phyloP scores from a whole-genome alignment of 2,797 vertebrate genomes.

The Dicrostonyx torquatus region DNA sequence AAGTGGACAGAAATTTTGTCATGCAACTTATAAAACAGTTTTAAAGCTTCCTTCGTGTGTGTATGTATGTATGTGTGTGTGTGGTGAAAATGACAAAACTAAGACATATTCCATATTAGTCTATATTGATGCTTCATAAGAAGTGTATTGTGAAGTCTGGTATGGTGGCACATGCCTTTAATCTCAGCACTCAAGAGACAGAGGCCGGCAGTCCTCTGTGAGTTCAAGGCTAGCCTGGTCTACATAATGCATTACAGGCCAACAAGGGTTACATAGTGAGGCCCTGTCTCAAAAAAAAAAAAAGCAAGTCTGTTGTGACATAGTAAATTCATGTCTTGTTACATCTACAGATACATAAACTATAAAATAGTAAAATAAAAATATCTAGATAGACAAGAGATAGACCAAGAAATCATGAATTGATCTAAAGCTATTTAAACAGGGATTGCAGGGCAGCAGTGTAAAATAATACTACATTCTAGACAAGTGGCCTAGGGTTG shows the following conservation, averaged over 20 bases:
- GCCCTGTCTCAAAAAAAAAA: not conserved
- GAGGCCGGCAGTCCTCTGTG: not conserved
- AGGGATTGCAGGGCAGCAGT: not conserved
- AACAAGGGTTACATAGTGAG: not conserved
- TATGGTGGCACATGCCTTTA: not conserved
- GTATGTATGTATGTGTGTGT: too few relatives aligned
- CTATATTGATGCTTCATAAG: not conserved
- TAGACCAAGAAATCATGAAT: not conserved
- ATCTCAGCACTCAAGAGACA: not conserved
- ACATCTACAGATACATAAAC: slow-evolving; percentile 23
- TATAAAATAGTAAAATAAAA: slow-evolving; percentile 33
- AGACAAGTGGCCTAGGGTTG: not conserved
- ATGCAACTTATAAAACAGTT: not conserved
- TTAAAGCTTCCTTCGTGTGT: not conserved
- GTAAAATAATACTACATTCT: not conserved
- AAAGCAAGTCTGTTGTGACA: not conserved
- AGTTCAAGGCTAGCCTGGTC: not conserved
- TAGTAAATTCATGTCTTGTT: not conserved
- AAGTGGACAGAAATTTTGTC: slow-evolving; percentile 52
- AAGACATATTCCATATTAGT: slow-evolving; percentile 6
- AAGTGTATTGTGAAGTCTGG: not conserved
- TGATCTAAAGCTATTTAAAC: not conserved
- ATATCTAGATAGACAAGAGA: not conserved
- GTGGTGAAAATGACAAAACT: slow-evolving; percentile 7
- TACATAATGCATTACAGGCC: not conserved